Evolutionary conservation across 1,140 invertebrate species (phyloP).

Genomic region (Cotesia glomerata): DNA sequence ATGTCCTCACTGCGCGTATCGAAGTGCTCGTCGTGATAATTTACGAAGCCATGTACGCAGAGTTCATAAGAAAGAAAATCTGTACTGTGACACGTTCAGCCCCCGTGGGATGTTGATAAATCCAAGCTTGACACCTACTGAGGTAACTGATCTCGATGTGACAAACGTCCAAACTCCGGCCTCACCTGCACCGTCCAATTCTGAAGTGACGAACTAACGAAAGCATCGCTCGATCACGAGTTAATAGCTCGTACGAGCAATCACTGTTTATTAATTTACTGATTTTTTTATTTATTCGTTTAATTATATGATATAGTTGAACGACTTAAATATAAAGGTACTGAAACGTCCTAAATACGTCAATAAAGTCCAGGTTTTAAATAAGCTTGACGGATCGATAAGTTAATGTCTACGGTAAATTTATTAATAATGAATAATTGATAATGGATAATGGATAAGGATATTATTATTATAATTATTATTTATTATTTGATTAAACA

Average conservation of each 20-base stretch:
- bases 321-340: not conserved
- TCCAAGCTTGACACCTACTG: slow-evolving; percentile 41
- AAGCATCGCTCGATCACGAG: slow-evolving; percentile 37
- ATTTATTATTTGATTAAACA: no score
- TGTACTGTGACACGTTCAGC: slow-evolving; percentile 65
- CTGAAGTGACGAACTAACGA: slow-evolving; percentile 32
- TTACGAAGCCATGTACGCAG: slow-evolving; percentile 66
- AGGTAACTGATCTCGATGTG: slow-evolving; percentile 24
- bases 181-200: slow-evolving; percentile 45
- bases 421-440: not conserved
- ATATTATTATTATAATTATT: no score
- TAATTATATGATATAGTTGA: no score
- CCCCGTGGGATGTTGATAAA: slow-evolving; percentile 62
- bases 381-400: not conserved
- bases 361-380: slow-evolving; percentile 27
- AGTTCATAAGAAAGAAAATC: slow-evolving; percentile 67
- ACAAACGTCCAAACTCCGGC: slow-evolving; percentile 41
- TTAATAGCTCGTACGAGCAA: slow-evolving; percentile 32
- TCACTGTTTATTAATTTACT: not conserved
- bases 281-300: not conserved
- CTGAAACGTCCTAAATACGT: slow-evolving; percentile 35
- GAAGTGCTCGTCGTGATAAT: slow-evolving; percentile 66
- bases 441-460: no score
- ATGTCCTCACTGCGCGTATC: slow-evolving; percentile 66
- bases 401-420: not conserved